Evolutionary conservation across 2,113 vertebrate species (phyloP), one percentile per base, ranked within the genome.

Genomic region (Gnathochromis pfefferi): DNA sequence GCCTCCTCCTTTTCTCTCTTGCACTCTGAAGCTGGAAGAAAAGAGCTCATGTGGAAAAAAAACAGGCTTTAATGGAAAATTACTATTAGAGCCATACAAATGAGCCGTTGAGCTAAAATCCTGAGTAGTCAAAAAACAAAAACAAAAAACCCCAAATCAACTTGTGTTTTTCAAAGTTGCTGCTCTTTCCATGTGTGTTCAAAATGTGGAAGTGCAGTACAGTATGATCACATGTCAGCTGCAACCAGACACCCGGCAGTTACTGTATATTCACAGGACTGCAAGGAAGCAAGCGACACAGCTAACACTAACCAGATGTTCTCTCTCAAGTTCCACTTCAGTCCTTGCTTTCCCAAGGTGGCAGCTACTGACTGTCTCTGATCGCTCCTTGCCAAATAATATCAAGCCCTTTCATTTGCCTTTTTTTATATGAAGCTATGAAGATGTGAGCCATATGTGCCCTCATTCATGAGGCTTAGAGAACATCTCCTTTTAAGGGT

Each of bases 281-380:
- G 63, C 51, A 49, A 19, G 85, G 81, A 85, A 80, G 55, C 47
- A 47, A 45, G 90, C 10, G 9, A 85, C 87, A 92, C 38, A 60
- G 83, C 54, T 95, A 93, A 94, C 84, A 58, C 83, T 23, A 87
- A 93, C 88, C 95, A 95, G 92, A 95, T 95, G 95, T 94, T 94
- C 2, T 65, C 54, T 57, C 80, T 89, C 33, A 82, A 85, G 80
- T 89, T 81, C 40, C 63, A 81, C 28, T 47, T 86, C 58, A 85
- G 79, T 78, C 42, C n/a, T 82, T 53, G 60, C 83, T 85, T 85
- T 89, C 83, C 70, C 84, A 81, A 78, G 86, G 93, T 94, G 86
- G 87, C 87, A 87, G 89, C 89, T 90, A 81, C 90, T 9, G 84
- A 65, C 26, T 55, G 58, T 81, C 40, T 60, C 23, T n/a, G 42